These are phyloP conservation scores for Dryococelus australis DNA, from an alignment of 2,888 invertebrate genomes.

Conservation along the genomic window DNA sequence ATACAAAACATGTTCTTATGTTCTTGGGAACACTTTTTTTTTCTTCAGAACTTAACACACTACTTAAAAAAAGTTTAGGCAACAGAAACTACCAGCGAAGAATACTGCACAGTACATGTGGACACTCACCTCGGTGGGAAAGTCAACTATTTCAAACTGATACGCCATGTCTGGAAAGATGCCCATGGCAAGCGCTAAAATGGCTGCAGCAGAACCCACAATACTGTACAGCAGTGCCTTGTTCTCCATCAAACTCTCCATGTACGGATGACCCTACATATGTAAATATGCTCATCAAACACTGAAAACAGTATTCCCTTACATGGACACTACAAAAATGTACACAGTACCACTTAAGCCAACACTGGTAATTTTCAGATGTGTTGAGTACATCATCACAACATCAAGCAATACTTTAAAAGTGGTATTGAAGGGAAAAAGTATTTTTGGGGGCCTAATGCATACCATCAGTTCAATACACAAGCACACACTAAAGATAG, in stretches of 20 bases:
- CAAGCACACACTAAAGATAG: too few relatives aligned
- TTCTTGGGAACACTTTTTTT: too few relatives aligned
- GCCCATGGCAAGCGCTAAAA: constrained; percentile 86
- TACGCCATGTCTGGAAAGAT: constrained; percentile 83
- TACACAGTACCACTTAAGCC: not conserved
- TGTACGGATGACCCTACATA: constrained; percentile 93
- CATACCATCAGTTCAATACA: too few relatives aligned
- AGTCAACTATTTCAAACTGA: constrained; percentile 95
- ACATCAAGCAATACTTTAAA: too few relatives aligned
- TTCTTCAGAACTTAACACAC: too few relatives aligned
- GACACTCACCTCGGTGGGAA: constrained; percentile 83
- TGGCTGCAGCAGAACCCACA: constrained; percentile 79
- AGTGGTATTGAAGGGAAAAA: too few relatives aligned
- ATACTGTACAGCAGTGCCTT: constrained; percentile 92
- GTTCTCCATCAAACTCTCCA: constrained; percentile 95
- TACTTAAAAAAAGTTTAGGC: not conserved
- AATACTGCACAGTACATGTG: not conserved
- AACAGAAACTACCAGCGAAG: not conserved
- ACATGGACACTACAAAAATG: not conserved
- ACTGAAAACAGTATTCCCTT: not conserved
- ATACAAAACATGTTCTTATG: too few relatives aligned
- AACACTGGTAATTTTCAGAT: not conserved
- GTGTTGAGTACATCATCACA: too few relatives aligned
- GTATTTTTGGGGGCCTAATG: too few relatives aligned
- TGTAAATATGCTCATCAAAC: not conserved